These are phyloP conservation scores for Knipowitschia caucasica DNA, from an alignment of 2,797 vertebrate genomes.

Conservation along the genomic window DNA sequence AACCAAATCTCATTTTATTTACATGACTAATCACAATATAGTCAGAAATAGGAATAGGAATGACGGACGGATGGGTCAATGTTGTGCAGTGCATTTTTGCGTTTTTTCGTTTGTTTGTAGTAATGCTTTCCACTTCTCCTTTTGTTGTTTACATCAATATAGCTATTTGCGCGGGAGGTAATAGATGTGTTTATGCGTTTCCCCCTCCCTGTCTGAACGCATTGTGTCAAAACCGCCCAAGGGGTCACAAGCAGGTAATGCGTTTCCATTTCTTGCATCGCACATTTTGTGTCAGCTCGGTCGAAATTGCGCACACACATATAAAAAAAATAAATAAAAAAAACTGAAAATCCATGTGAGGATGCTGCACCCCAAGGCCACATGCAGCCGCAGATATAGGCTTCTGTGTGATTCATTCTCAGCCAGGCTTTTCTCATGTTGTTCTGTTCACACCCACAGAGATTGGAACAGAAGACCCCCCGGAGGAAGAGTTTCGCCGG, in stretches of 20 bases:
- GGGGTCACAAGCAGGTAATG: slow-evolving; percentile 54
- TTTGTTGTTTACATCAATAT: slow-evolving; percentile 63
- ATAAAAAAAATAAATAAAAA: slow-evolving; percentile 1
- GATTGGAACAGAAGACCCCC: slow-evolving; percentile 73
- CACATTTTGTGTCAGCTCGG: slow-evolving; percentile 46
- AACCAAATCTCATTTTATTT: slow-evolving; percentile 82
- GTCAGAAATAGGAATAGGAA: slow-evolving; percentile 78
- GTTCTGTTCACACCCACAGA: slow-evolving; percentile 71
- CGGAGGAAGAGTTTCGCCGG: slow-evolving; percentile 80
- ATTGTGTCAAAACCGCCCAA: slow-evolving; percentile 53
- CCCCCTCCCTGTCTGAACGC: slow-evolving; percentile 43
- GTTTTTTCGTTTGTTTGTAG: no score
- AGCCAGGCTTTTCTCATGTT: slow-evolving; percentile 27
- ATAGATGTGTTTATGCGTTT: slow-evolving; percentile 53
- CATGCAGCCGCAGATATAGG: slow-evolving; percentile 17
- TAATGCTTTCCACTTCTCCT: slow-evolving; percentile 58
- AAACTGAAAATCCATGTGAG: slow-evolving; percentile 30
- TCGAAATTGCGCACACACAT: slow-evolving; percentile 29
- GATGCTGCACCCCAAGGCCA: slow-evolving; percentile 45
- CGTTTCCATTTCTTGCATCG: slow-evolving; percentile 43
- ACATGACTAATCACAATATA: slow-evolving; percentile 81
- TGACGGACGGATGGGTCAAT: slow-evolving; percentile 41
- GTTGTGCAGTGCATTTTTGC: slow-evolving; percentile 28
- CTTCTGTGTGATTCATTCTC: slow-evolving; percentile 50
- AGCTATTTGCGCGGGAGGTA: slow-evolving; percentile 50